A percentile compares a stretch with the other conserved stretches of the same genome.
Conservation (phyloP, 2,888 invertebrate species). For the Petrophora chlorosata region DNA sequence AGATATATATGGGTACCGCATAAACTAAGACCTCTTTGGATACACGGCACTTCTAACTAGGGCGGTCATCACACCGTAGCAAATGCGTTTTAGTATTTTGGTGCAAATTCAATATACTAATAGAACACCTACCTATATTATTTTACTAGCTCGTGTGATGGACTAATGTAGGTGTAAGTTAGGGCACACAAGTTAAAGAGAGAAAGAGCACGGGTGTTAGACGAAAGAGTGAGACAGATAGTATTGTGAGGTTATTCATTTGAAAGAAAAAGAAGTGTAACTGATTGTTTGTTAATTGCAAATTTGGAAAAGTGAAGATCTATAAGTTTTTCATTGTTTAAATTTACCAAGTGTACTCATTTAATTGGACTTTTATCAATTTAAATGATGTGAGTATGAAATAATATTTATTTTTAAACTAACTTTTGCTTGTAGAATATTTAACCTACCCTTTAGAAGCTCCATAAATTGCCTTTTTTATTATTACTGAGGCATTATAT, state of each 20-base stretch:
- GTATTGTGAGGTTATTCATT: constrained; percentile 39
- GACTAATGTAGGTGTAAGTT: constrained; percentile 25
- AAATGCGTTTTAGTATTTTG: constrained; percentile 1
- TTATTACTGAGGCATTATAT: too few species aligned
- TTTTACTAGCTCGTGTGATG: constrained; percentile 1
- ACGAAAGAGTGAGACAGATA: constrained; percentile 32
- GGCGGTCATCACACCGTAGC: background rate
- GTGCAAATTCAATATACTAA: background rate
- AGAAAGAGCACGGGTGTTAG: constrained; percentile 64
- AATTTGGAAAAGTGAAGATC: background rate
- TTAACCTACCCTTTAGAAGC: too few species aligned
- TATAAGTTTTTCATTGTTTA: too few species aligned
- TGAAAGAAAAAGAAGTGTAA: constrained; percentile 12
- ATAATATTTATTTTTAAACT: too few species aligned
- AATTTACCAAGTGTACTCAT: too few species aligned
- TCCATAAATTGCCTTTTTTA: too few species aligned
- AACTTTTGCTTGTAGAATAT: too few species aligned
- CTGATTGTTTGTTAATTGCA: background rate
- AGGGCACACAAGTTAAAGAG: constrained; percentile 60
- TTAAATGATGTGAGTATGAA: too few species aligned
- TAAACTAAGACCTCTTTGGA: too few species aligned
- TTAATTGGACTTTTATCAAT: too few species aligned
- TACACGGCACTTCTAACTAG: too few species aligned
- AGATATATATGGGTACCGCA: too few species aligned
- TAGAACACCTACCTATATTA: background rate